Evolutionary conservation across 2,113 vertebrate genomes (phyloP).

Genomic region (Neofelis nebulosa): DNA sequence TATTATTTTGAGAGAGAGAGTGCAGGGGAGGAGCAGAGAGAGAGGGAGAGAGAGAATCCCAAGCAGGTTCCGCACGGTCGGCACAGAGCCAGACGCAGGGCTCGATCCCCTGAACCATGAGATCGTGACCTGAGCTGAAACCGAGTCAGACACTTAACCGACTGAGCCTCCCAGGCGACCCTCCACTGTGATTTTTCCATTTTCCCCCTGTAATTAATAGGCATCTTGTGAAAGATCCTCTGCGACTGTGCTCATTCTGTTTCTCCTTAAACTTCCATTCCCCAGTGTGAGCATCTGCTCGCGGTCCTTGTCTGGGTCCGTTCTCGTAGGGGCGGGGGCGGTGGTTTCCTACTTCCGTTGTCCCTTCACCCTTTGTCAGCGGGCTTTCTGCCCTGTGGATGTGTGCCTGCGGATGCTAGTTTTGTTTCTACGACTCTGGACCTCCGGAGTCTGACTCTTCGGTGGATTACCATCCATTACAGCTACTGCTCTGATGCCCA

Average conservation of each 20-base stretch:
- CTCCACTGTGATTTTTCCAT: background rate
- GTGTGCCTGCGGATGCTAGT: background rate
- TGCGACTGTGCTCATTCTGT: background rate
- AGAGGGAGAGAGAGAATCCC: no score
- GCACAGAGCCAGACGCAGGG: no score
- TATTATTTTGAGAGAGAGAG: no score
- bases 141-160: no score
- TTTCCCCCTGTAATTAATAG: background rate
- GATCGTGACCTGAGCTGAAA: no score
- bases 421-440: background rate
- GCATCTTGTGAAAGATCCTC: background rate
- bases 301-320: background rate
- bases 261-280: fast-evolving
- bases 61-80: no score
- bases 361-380: background rate
- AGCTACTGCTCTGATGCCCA: background rate
- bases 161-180: no score
- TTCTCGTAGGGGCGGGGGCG: background rate
- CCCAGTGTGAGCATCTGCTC: background rate
- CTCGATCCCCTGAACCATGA: no score
- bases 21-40: no score
- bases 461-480: background rate
- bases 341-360: background rate
- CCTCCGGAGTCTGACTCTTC: background rate
- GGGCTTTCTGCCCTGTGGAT: background rate